Evolutionary conservation across 1,140 invertebrate species (phyloP).

Genomic region (Pseudomyrmex dendroicus): DNA sequence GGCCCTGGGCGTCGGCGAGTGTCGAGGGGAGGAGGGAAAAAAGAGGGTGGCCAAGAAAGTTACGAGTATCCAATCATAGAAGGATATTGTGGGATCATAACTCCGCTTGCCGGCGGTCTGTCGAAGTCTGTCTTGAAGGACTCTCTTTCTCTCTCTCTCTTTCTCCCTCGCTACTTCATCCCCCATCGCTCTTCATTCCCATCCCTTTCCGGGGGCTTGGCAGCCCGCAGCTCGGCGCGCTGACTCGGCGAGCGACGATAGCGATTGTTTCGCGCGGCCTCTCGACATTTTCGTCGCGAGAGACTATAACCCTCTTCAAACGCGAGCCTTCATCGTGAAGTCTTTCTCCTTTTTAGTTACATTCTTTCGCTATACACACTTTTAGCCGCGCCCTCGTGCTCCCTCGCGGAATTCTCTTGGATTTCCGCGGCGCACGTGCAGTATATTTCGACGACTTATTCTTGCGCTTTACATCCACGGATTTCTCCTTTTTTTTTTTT

Average conservation of each 20-base stretch:
- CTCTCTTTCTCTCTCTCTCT: constrained; percentile 44
- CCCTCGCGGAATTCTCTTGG: background rate
- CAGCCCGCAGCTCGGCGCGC: constrained; percentile 57
- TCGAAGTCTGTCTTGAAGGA: constrained; percentile 74
- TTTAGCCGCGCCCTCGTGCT: background rate
- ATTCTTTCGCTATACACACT: background rate
- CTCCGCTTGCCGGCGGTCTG: constrained; percentile 64
- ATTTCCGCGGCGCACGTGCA: background rate
- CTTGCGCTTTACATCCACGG: no score
- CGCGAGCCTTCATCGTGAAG: background rate
- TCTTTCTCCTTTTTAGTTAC: background rate
- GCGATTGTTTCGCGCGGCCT: constrained; percentile 71
- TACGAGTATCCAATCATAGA: constrained; percentile 78
- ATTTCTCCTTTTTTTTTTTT: background rate
- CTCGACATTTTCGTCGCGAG: constrained; percentile 23
- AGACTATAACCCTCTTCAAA: constrained; percentile 17
- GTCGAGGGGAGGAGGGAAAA: constrained; percentile 31
- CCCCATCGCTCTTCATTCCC: constrained; percentile 54
- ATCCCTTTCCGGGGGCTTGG: constrained; percentile 13
- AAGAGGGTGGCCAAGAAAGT: constrained; percentile 65
- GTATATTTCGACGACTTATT: background rate
- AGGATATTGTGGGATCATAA: constrained; percentile 80
- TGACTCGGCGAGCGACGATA: constrained; percentile 69
- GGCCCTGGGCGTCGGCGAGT: constrained; percentile 1
- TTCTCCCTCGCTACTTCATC: constrained; percentile 34